Evolutionary conservation across 2,113 vertebrate species (phyloP), one percentile per base, ranked within the genome.

Genomic region (Amphiprion percula): DNA sequence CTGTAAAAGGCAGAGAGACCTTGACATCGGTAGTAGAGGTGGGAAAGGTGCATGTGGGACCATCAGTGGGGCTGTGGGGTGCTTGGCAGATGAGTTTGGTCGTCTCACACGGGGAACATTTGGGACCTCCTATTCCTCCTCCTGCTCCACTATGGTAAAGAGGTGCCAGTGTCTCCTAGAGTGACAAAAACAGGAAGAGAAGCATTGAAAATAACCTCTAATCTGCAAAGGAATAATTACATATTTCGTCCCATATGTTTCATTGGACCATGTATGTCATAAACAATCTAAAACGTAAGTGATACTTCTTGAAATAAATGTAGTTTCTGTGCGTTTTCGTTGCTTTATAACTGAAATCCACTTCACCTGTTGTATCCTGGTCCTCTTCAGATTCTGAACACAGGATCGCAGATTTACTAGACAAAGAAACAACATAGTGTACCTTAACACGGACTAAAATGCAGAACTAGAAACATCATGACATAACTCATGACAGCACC

Each of bases 331-430:
- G n/a, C 53, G 5, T 24, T 15, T 17, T 10, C 11, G 26, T 23
- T 1, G 16, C 15, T 28, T 67, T 68, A 23, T 1, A 24, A 68
- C 19, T 33, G 0, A 54, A n/a, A 63, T 39, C 39, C 2, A 63
- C 64, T 77, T 86, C 86, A 95, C 95, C 90, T 95, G 94, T 71
- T 95, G 95, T 77, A 94, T 95, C 72, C 94, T 87, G 3, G 91
- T 95, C 68, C 94, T 88, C 88, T 96, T 95, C 70, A 95, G 90
- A 79, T 94, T 96, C 87, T 95, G 94, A 52, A 95, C 91, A 53
- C 94, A 95, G 5, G 91, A 93, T 67, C 94, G 90, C 47, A 96
- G 71, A 85, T 96, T 95, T 28, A 94, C 95, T 96, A 66, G 10
- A 78, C 9, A 81, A 68, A 69, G 2, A 71, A 41, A 77, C 2